Evolutionary conservation across 2,113 vertebrate genomes (phyloP).

Genomic region (Zosterops hypoxanthus): DNA sequence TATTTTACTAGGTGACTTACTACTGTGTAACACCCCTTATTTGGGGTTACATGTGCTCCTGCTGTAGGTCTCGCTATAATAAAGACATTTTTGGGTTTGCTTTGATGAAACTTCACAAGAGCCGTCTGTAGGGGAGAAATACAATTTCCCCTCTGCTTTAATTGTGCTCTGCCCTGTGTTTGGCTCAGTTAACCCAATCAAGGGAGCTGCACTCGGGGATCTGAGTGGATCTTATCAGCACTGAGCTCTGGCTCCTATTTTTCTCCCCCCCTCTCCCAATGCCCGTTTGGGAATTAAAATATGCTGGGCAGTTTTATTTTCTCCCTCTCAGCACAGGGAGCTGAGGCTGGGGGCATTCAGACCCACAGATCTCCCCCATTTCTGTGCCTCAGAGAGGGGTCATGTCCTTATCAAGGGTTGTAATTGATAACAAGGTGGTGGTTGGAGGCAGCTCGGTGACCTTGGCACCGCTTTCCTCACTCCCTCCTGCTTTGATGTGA

Average conservation of each 20-base stretch:
- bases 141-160: slow-evolving; percentile 38
- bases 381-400: slow-evolving; percentile 1
- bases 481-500: slow-evolving; percentile 74
- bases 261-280: background rate
- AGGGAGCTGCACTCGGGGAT: slow-evolving; percentile 5
- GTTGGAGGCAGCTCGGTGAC: slow-evolving; percentile 39
- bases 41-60: slow-evolving; percentile 2
- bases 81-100: slow-evolving; percentile 20
- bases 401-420: slow-evolving; percentile 42
- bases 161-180: slow-evolving; percentile 9
- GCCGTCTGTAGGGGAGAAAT: slow-evolving; percentile 37
- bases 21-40: slow-evolving; percentile 31
- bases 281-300: background rate
- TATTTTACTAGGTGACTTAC: slow-evolving; percentile 60
- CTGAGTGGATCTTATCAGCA: background rate
- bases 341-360: background rate
- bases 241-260: background rate
- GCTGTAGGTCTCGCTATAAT: slow-evolving; percentile 39
- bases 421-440: slow-evolving; percentile 58
- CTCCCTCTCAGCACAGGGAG: background rate
- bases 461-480: slow-evolving; percentile 65
- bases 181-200: slow-evolving; percentile 42
- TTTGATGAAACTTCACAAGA: slow-evolving; percentile 55
- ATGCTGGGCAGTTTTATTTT: background rate
- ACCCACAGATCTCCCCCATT: background rate